Evolutionary conservation across 37 sponge, comb jelly and placozoan species (phyloP), one percentile per base, ranked within the genome.

Genomic region (Petrosia ficiformis): DNA sequence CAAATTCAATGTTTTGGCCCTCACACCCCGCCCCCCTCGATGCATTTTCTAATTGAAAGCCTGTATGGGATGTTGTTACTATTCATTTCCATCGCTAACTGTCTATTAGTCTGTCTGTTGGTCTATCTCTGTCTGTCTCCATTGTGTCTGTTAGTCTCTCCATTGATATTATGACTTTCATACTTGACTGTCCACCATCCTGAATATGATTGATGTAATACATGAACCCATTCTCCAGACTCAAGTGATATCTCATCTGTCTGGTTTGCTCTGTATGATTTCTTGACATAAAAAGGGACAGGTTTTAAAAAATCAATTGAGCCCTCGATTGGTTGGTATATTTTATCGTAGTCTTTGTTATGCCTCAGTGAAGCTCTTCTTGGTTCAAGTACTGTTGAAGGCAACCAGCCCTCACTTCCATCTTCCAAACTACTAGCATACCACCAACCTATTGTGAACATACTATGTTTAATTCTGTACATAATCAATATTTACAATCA

Each of bases 141-240:
- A n/a, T n/a, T n/a, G n/a, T n/a, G n/a, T n/a, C n/a, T n/a, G n/a
- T n/a, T n/a, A n/a, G n/a, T n/a, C n/a, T n/a, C n/a, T n/a, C n/a
- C n/a, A n/a, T n/a, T n/a, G n/a, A n/a, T n/a, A n/a, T n/a, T n/a
- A n/a, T n/a, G n/a, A n/a, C n/a, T n/a, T n/a, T 26, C 63, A 8
- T 61, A 61, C 63, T 42, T 82, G 70, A 86, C 52, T 2, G 76
- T 74, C 94, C 94, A 93, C 94, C 94, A 93, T 30, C 94, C 94
- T 33, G 83, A 80, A 35, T 85, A 60, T 5, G 81, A 86, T 70
- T 88, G 88, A 70, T 93, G 81, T 32, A 88, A 24, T 1, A 93
- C 86, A 3, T 81, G 69, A 10, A 93, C 74, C 0, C 34, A 38
- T 22, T 38, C 67, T 30, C 86, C 86, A 59, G 70, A 57, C 28